A percentile compares a stretch with the other conserved stretches of the same genome.
These are phyloP conservation scores for Heliangelus exortis DNA, from an alignment of 2,797 vertebrate genomes.

Conservation along the genomic window DNA sequence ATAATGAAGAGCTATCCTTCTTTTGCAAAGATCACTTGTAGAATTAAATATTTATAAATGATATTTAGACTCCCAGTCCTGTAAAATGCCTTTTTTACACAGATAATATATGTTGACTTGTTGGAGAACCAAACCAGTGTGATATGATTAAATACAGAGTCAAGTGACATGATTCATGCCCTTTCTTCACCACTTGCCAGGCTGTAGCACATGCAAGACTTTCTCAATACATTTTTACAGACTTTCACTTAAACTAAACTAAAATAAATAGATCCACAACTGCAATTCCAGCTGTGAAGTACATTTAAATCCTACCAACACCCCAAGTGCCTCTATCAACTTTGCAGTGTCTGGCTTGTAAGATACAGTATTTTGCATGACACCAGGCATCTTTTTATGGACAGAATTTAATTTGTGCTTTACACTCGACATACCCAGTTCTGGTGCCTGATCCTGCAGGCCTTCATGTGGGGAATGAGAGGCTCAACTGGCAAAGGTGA, in stretches of 20 bases:
- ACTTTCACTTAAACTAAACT: not conserved
- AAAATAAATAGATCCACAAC: not conserved
- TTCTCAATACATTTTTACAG: conserved; percentile 8
- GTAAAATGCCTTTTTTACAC: conserved; percentile 68
- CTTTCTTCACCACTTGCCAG: conserved; percentile 35
- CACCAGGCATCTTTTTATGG: not conserved
- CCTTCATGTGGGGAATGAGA: rapidly evolving
- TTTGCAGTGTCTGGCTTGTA: not conserved
- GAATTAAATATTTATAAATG: conserved; percentile 80
- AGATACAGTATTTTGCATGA: not conserved
- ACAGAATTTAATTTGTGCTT: conserved; percentile 9
- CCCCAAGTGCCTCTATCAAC: not conserved
- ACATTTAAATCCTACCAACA: not conserved
- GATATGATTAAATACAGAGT: conserved; percentile 69
- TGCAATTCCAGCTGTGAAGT: not conserved
- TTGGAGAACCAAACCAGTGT: conserved; percentile 71
- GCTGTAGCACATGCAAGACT: not conserved
- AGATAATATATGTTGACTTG: conserved; percentile 76
- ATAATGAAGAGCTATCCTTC: conserved; percentile 75
- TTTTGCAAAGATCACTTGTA: conserved; percentile 73
- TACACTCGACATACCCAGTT: not conserved
- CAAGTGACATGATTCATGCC: conserved; percentile 63
- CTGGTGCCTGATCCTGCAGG: not conserved
- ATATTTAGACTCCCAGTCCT: conserved; percentile 71
- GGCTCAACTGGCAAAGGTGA: not conserved